phyloP scores from a whole-genome alignment of 2,113 vertebrate species.

The Saguinus imperator region DNA sequence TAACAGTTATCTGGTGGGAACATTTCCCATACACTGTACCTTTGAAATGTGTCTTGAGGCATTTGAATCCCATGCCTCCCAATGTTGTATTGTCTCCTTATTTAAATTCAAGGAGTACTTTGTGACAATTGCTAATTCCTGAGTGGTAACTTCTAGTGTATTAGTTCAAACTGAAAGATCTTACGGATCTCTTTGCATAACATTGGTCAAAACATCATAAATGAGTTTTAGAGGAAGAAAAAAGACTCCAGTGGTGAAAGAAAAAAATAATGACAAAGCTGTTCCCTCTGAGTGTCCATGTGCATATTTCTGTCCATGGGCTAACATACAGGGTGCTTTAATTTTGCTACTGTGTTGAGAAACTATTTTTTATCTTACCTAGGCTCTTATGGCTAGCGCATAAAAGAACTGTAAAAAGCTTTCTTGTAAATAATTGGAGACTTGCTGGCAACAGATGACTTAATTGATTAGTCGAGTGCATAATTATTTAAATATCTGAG shows the following conservation, averaged over 20 bases:
- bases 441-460: not conserved
- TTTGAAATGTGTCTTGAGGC: conserved; percentile 1
- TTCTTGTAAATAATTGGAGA: conserved; percentile 35
- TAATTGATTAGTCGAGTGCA: conserved; percentile 12
- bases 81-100: conserved; percentile 24
- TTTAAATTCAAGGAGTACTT: conserved; percentile 59
- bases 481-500: conserved; percentile 51
- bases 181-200: conserved; percentile 65
- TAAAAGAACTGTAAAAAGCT: not conserved
- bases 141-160: conserved; percentile 47
- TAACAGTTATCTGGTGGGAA: not conserved
- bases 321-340: not conserved
- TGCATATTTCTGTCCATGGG: not conserved
- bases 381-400: not conserved
- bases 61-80: conserved; percentile 38
- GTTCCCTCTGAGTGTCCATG: not conserved
- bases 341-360: not conserved
- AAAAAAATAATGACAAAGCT: conserved; percentile 44
- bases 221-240: conserved; percentile 50
- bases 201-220: conserved; percentile 60
- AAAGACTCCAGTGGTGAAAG: conserved; percentile 26
- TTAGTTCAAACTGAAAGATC: conserved; percentile 64
- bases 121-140: conserved; percentile 54
- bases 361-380: not conserved
- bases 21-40: not conserved